Base-by-base conservation (phyloP, 2,797 vertebrate species). In the Aphelocoma californica region DNA sequence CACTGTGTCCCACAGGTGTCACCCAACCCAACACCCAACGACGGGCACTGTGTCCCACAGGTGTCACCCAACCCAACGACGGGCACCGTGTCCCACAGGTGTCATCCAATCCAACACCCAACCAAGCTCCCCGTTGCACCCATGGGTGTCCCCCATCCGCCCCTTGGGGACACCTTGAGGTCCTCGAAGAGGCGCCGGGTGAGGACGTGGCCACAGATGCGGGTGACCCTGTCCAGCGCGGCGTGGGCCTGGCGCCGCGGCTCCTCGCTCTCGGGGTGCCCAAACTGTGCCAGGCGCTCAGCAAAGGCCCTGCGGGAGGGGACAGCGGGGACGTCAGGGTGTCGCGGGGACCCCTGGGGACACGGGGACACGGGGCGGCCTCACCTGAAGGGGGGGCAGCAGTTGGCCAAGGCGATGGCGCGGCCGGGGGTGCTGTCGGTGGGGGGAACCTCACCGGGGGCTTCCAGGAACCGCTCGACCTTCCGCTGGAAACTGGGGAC, bases 321-420 rank as follows among this genome's bases (percentile, higher is more conserved):
- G 57, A 31, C 45, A 9, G 26, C 2, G 12, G n/a, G 31, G 48
- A 3, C 4, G 19, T 34, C 40, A 9, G 54, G 47, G 14, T 13
- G 47, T 45, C 17, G 9, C 0, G 12, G 45, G 9, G 12, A 31
- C 29, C 14, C 8, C 4, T 1, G 1, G 18, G 29, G 44, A 26
- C n/a, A 1, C 7, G 19, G 24, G 28, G 14, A 23, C 15, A 4
- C 0, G 2, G 28, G 36, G 54, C 1, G 58, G 7, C 10, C 42
- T 94, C 91, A 99, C 99, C 98, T 98, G 97, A 99, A 98, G 0
- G 98, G 98, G 1, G 99, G 98, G 6, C 99, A 99, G 86, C 98
- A 99, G 97, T 99, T 99, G 96, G 98, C 98, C 86, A 99, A 94
- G 9, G 98, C 96, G 12, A 99, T 98, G 92, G 98, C 98, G 54